A percentile compares a stretch with the other conserved stretches of the same genome.
phyloP scores from a whole-genome alignment of 2,797 vertebrate species.

The Decapterus maruadsi region DNA sequence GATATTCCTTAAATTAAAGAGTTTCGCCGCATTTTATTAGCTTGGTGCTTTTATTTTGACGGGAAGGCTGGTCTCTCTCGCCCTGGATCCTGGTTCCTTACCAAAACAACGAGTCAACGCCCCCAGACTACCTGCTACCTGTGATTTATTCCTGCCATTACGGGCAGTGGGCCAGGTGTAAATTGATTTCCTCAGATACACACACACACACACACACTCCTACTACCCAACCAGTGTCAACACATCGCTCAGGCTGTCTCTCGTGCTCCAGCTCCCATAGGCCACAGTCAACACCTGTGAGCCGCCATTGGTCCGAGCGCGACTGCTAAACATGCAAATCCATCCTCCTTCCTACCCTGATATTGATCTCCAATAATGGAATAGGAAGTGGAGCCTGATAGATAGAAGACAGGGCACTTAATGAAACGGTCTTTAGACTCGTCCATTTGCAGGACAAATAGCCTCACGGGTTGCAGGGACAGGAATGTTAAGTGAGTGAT shows the following conservation, averaged over 20 bases:
- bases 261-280: slow-evolving; percentile 26
- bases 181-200: slow-evolving; percentile 39
- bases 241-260: slow-evolving; percentile 61
- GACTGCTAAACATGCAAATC: slow-evolving; percentile 48
- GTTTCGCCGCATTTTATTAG: no score
- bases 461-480: slow-evolving; percentile 23
- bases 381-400: slow-evolving; percentile 48
- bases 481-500: slow-evolving; percentile 64
- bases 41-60: no score
- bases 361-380: slow-evolving; percentile 78
- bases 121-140: slow-evolving; percentile 57
- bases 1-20: no score
- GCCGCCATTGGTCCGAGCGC: slow-evolving; percentile 28
- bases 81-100: no score
- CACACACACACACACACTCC: slow-evolving; percentile 24
- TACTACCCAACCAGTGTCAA: slow-evolving; percentile 46
- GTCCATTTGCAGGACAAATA: slow-evolving; percentile 62
- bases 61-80: no score
- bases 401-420: slow-evolving; percentile 61
- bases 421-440: slow-evolving; percentile 68
- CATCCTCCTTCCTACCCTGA: slow-evolving; percentile 29
- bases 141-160: slow-evolving; percentile 71
- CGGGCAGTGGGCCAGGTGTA: slow-evolving; percentile 43
- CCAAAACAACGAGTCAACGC: no score
- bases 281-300: slow-evolving; percentile 1